phyloP scores from a whole-genome alignment of 2,113 vertebrate species.

The Quiscalus mexicanus region DNA sequence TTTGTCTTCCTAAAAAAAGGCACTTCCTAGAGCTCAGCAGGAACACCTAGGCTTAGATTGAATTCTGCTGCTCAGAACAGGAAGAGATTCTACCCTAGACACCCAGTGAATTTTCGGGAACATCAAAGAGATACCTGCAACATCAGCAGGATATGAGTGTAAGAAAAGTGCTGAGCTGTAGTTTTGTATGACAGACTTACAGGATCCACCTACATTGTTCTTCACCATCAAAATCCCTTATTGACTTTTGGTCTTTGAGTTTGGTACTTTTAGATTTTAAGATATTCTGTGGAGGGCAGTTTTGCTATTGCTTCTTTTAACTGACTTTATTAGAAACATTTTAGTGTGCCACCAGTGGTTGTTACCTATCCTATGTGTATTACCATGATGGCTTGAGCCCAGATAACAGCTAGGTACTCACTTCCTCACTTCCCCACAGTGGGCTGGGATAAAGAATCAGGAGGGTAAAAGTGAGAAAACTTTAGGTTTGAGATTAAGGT shows the following conservation, averaged over 20 bases:
- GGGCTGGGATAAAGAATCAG: fast-evolving
- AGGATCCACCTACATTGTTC: fast-evolving
- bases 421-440: neutral
- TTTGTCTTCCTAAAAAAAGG: neutral
- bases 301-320: neutral
- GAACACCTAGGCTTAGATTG: neutral
- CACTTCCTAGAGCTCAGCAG: neutral
- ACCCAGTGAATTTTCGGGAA: neutral
- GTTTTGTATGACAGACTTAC: neutral
- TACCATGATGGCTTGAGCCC: neutral
- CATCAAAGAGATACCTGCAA: neutral
- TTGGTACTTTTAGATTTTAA: neutral
- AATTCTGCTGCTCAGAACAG: neutral
- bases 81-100: neutral
- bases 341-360: neutral
- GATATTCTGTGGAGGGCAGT: neutral
- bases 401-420: neutral
- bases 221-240: neutral
- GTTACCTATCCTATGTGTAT: neutral
- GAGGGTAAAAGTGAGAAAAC: neutral
- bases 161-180: neutral
- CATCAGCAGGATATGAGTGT: neutral
- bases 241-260: neutral
- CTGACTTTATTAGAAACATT: neutral
- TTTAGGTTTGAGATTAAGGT: neutral